A percentile compares a stretch with the other conserved stretches of the same genome.
phyloP scores from a whole-genome alignment of 1,140 invertebrate genomes.

The Metopolophium dirhodum region DNA sequence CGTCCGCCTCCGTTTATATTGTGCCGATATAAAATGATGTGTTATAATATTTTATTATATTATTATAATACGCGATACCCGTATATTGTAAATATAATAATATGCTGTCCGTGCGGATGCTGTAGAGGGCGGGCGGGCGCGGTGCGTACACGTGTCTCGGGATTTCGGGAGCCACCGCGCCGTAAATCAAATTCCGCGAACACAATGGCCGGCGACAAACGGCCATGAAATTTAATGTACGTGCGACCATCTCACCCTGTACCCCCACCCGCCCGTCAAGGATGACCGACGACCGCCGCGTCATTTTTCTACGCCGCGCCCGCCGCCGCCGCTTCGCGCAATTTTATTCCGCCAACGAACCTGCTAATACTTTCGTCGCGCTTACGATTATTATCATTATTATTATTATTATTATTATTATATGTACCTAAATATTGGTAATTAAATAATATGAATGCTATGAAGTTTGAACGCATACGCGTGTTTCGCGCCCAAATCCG shows the following conservation, averaged over 20 bases:
- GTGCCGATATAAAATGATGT: too few relatives aligned
- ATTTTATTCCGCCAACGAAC: neutral
- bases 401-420: neutral
- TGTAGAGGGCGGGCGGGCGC: neutral
- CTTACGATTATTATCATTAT: neutral
- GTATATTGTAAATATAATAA: neutral
- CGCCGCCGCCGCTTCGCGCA: neutral
- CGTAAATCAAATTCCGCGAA: conserved; percentile 44
- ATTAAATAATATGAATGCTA: too few relatives aligned
- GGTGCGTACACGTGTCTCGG: conserved; percentile 21
- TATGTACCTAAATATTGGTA: neutral
- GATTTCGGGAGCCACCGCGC: neutral
- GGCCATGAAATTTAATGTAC: conserved; percentile 51
- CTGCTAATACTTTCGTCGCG: neutral
- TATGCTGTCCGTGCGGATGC: neutral
- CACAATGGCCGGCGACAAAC: conserved; percentile 55
- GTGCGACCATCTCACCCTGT: neutral
- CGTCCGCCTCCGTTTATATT: too few relatives aligned
- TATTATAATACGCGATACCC: neutral
- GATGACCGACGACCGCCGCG: neutral
- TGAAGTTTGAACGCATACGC: too few relatives aligned
- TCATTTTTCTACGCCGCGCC: neutral
- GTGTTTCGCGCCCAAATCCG: too few relatives aligned
- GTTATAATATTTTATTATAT: neutral
- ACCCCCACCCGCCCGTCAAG: too few relatives aligned